Percentiles rank a stretch among this genome's conserved stretches.
Conservation (phyloP, 2,888 invertebrate species). For the Hofmannophila pseudospretella region DNA sequence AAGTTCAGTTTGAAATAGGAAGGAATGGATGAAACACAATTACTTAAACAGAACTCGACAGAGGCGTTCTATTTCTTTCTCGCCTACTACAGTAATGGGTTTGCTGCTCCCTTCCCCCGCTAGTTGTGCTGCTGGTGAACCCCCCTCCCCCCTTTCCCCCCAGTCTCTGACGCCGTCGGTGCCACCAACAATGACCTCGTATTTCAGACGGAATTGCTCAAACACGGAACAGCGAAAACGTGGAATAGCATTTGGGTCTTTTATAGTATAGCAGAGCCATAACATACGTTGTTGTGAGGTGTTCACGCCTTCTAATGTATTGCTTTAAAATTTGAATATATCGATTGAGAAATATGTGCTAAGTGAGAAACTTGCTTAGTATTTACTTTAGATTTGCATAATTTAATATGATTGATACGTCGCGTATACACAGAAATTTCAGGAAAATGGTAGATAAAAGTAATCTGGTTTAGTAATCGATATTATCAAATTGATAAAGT, state of each 20-base stretch:
- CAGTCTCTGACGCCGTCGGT: conserved; percentile 60
- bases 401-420: too few species aligned
- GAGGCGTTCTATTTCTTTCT: conserved; percentile 71
- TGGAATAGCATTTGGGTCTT: conserved; percentile 54
- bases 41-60: conserved; percentile 69
- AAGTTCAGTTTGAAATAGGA: conserved; percentile 46
- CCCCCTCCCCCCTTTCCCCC: conserved; percentile 34
- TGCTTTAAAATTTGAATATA: not conserved
- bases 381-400: too few species aligned
- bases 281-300: conserved; percentile 1
- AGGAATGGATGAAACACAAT: conserved; percentile 68
- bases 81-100: conserved; percentile 69
- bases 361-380: too few species aligned
- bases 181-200: conserved; percentile 77
- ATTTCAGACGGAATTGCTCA: conserved; percentile 76
- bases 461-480: too few species aligned
- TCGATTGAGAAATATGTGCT: too few species aligned
- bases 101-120: conserved; percentile 44
- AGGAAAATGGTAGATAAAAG: too few species aligned
- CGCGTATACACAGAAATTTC: too few species aligned
- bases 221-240: conserved; percentile 70
- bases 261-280: conserved; percentile 16
- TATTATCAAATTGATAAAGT: too few species aligned
- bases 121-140: conserved; percentile 34
- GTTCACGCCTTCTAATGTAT: not conserved